Evolutionary conservation across 2,113 vertebrate genomes (phyloP), one percentile per base, ranked within the genome.

Genomic region (Eulacestoma nigropectus): DNA sequence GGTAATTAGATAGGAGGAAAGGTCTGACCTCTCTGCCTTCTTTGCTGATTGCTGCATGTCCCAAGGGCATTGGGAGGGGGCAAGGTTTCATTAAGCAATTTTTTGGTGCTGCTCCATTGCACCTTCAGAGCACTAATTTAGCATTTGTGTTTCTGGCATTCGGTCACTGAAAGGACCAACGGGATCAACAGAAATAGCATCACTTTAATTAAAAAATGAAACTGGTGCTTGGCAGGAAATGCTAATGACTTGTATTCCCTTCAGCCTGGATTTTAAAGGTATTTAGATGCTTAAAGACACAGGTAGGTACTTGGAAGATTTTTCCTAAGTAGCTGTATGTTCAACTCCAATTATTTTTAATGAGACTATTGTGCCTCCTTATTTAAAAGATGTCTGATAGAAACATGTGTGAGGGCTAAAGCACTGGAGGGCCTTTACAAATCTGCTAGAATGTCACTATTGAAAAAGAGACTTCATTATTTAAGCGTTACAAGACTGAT

Each of bases 141-240:
- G 79, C 88, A 57, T 46, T 81, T 90, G 64, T 90, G 42, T 90
- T 84, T 69, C 53, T 90, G 73, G 68, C 47, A n/a, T 65, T 80
- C 67, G 83, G 80, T 86, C 50, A 52, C 53, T 44, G 75, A 29
- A 87, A 92, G 17, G 64, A 81, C 76, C 8, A 4, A 59, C 1
- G 37, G 63, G 60, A 87, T 90, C 72, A 74, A 89, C 52, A 89
- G 56, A 92, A 95, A 93, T 68, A 90, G 10, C 44, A 59, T 77
- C 42, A 47, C 22, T 90, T 90, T 52, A 90, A 88, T 90, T 90
- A 72, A 91, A 93, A 78, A 93, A 78, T 74, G 56, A 67, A 84
- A 93, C 46, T 32, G 27, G 27, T 35, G 5, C 39, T 86, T 89
- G 63, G 39, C 52, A 93, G 64, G 56, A 95, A 84, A 78, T 47